Percentiles rank a stretch among this genome's conserved stretches.
Evolutionary conservation across 37 sponge, comb jelly and placozoan species (phyloP).

Genomic region (Hexactinellida sp.): DNA sequence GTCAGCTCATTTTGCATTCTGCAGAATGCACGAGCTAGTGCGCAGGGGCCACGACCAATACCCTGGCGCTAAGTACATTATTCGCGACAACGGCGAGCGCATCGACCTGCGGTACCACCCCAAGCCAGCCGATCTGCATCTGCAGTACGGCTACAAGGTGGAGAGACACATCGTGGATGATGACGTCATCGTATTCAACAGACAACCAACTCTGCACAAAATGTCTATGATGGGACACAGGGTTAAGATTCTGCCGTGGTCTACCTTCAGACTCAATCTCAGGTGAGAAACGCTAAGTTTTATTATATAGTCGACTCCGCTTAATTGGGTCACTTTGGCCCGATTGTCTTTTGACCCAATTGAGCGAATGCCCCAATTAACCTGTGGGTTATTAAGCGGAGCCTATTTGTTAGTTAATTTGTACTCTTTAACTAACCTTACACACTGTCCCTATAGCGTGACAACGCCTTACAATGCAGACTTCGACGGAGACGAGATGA

Average conservation of each 20-base stretch:
- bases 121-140: slow-evolving; percentile 85
- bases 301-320: neutral
- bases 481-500: slow-evolving; percentile 99
- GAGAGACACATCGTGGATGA: slow-evolving; percentile 87
- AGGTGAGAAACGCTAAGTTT: slow-evolving; percentile 31
- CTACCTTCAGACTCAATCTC: slow-evolving; percentile 94
- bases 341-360: no score
- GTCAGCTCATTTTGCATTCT: no score
- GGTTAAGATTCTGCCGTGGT: slow-evolving; percentile 94
- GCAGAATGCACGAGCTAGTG: slow-evolving; percentile 79
- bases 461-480: slow-evolving; percentile 99
- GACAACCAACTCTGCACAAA: slow-evolving; percentile 98
- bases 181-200: slow-evolving; percentile 91
- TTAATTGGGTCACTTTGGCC: neutral
- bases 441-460: slow-evolving; percentile 64
- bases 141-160: slow-evolving; percentile 84
- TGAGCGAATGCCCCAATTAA: no score
- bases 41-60: slow-evolving; percentile 80
- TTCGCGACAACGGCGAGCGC: slow-evolving; percentile 89
- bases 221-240: slow-evolving; percentile 99
- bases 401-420: no score
- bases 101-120: slow-evolving; percentile 94
- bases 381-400: no score
- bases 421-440: neutral
- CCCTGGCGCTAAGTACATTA: slow-evolving; percentile 99